Percentiles rank a stretch among this genome's conserved stretches.
phyloP scores from a whole-genome alignment of 2,888 invertebrate species.

The Hydriomena furcata region DNA sequence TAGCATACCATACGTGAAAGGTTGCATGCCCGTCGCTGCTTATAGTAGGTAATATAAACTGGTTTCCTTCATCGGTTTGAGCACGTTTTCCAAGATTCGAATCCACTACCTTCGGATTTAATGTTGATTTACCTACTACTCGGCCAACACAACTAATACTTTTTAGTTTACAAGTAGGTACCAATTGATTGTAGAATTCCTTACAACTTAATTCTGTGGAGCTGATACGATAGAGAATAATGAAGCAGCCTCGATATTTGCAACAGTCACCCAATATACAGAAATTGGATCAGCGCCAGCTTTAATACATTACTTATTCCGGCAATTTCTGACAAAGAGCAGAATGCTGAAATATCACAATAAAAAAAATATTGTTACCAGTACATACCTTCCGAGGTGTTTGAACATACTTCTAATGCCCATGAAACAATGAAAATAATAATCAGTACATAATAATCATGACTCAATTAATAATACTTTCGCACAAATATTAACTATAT shows the following conservation, averaged over 20 bases:
- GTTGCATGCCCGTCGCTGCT: no score
- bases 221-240: conserved; percentile 27
- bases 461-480: not conserved
- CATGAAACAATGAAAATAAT: no score
- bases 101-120: no score
- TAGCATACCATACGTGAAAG: no score
- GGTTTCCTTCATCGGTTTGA: no score
- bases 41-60: no score
- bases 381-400: no score
- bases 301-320: conserved; percentile 59
- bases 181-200: conserved; percentile 23
- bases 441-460: not conserved
- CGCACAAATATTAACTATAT: conserved; percentile 12
- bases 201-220: conserved; percentile 25
- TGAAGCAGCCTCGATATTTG: conserved; percentile 49
- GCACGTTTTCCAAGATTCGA: no score
- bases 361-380: not conserved
- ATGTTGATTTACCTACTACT: no score
- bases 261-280: conserved; percentile 44
- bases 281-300: conserved; percentile 51
- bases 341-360: not conserved
- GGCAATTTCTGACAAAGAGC: conserved; percentile 46
- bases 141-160: no score
- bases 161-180: not conserved
- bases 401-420: no score